Conservation (phyloP, 2,888 invertebrate species). For the Acrocyrtus sp. region DNA sequence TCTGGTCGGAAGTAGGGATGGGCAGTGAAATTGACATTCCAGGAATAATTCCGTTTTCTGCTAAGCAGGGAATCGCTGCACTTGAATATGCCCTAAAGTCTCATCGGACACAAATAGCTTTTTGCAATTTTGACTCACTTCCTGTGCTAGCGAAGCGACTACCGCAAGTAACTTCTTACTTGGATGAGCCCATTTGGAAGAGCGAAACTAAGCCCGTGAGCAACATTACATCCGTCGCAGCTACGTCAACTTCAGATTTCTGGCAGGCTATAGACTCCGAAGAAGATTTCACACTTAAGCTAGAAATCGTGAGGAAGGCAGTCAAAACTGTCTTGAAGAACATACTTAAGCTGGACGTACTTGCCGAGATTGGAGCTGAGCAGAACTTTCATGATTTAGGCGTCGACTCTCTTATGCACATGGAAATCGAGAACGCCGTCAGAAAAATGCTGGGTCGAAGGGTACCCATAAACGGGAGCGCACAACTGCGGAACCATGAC, state of each 20-base stretch:
- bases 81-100: not conserved
- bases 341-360: constrained; percentile 27
- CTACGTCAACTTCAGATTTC: constrained; percentile 7
- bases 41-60: not conserved
- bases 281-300: constrained; percentile 14
- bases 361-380: constrained; percentile 32
- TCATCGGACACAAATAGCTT: not conserved
- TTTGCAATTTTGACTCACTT: not conserved
- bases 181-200: constrained; percentile 36
- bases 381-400: constrained; percentile 38
- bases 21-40: constrained; percentile 11
- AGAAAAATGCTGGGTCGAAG: constrained; percentile 2
- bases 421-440: constrained; percentile 17
- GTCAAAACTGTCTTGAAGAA: constrained; percentile 17
- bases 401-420: constrained; percentile 36
- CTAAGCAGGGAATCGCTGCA: not conserved
- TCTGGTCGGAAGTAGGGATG: constrained; percentile 30
- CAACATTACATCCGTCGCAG: not conserved
- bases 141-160: too few relatives aligned
- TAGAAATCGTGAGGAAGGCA: constrained; percentile 11
- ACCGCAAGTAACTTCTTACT: constrained; percentile 14
- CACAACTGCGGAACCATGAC: too few relatives aligned
- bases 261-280: constrained; percentile 34
- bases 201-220: too few relatives aligned
- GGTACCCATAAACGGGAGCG: not conserved